Evolutionary conservation across 2,888 invertebrate species (phyloP).

Genomic region (Hedya salicella): DNA sequence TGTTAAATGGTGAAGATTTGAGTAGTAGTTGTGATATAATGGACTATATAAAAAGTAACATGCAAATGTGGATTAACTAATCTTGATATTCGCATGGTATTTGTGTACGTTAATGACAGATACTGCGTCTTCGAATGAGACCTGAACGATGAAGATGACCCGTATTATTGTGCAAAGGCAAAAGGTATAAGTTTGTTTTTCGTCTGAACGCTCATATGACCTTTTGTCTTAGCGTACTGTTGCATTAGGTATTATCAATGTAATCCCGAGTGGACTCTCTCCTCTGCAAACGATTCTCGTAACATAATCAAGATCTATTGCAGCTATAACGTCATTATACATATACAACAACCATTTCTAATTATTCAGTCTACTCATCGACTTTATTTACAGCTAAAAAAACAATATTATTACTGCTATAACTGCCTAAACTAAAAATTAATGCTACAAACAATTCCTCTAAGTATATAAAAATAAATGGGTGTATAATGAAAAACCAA

Average conservation of each 20-base stretch:
- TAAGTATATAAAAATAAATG: conserved; percentile 29
- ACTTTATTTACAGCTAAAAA: conserved; percentile 2
- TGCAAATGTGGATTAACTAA: conserved; percentile 22
- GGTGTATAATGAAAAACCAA: conserved; percentile 45
- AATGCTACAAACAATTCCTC: conserved; percentile 26
- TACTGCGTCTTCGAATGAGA: neutral
- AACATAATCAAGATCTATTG: conserved; percentile 20
- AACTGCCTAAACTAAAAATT: conserved; percentile 37
- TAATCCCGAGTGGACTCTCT: conserved; percentile 19
- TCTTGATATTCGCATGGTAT: neutral
- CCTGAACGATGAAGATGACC: conserved; percentile 8
- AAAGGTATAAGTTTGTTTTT: neutral
- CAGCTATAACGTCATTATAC: conserved; percentile 8
- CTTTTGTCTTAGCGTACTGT: neutral
- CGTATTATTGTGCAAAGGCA: neutral
- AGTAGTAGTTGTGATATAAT: neutral
- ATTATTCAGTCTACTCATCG: conserved; percentile 4
- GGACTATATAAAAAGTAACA: conserved; percentile 3
- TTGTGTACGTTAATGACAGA: neutral
- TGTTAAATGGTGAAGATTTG: conserved; percentile 1
- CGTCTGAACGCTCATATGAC: neutral
- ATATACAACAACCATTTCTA: neutral
- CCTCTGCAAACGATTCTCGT: conserved; percentile 8
- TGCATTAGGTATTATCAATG: conserved; percentile 31
- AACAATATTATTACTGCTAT: conserved; percentile 7